phyloP scores from a whole-genome alignment of 1,140 invertebrate genomes.

The Tachypleus tridentatus region DNA sequence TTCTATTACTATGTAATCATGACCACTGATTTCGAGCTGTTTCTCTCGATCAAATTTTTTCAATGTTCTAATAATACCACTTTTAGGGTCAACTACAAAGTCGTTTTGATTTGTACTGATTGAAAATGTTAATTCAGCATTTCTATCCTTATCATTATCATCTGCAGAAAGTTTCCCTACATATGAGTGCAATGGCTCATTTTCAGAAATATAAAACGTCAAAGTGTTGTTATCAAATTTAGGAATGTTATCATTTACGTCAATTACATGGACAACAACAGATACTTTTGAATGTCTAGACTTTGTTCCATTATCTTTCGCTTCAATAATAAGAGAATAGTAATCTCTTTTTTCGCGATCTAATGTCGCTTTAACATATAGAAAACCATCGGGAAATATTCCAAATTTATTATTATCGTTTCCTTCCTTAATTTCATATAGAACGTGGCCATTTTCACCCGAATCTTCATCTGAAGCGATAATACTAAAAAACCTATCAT shows the following conservation, averaged over 20 bases:
- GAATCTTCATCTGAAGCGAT: constrained; percentile 69
- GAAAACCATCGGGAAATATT: constrained; percentile 75
- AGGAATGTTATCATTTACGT: constrained; percentile 93
- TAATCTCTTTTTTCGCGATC: constrained; percentile 83
- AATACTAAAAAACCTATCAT: constrained; percentile 74
- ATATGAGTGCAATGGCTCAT: constrained; percentile 73
- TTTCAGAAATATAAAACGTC: constrained; percentile 66
- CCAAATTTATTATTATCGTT: constrained; percentile 73
- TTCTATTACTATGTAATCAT: constrained; percentile 64
- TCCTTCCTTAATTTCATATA: constrained; percentile 67
- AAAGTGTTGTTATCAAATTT: constrained; percentile 54
- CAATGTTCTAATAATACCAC: constrained; percentile 79
- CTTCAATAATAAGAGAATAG: constrained; percentile 71
- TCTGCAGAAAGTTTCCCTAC: constrained; percentile 76
- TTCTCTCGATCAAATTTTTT: constrained; percentile 76
- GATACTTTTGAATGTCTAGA: constrained; percentile 64
- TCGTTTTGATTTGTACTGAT: constrained; percentile 57
- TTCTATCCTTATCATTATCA: constrained; percentile 80
- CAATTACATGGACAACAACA: constrained; percentile 79
- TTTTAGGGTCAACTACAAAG: constrained; percentile 76
- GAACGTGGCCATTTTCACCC: constrained; percentile 64
- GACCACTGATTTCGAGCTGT: constrained; percentile 56
- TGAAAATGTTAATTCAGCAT: constrained; percentile 81
- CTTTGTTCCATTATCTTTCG: constrained; percentile 60
- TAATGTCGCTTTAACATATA: constrained; percentile 66